Percentiles rank a stretch among this genome's conserved stretches.
These are phyloP conservation scores for Argentina silus DNA, from an alignment of 2,797 vertebrate species.

Conservation along the genomic window DNA sequence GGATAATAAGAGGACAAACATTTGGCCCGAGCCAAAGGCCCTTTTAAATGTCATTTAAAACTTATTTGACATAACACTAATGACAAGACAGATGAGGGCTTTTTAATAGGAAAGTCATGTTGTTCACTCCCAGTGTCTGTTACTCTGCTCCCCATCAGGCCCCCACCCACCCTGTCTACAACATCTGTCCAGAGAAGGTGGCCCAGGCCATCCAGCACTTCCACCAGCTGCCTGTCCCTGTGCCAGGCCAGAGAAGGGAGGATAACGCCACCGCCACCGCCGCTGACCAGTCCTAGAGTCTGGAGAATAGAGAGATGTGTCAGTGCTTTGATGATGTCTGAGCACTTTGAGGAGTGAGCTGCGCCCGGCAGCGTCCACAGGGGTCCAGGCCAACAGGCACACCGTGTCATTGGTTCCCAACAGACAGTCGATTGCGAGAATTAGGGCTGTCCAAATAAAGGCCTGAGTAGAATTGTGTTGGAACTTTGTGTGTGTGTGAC, in stretches of 20 bases:
- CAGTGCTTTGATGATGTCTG: not conserved
- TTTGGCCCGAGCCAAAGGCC: no score
- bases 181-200: conserved; percentile 93
- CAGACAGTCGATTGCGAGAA: conserved; percentile 24
- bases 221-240: conserved; percentile 79
- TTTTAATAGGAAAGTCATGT: not conserved
- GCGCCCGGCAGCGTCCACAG: conserved; percentile 16
- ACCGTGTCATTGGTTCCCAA: not conserved
- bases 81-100: no score
- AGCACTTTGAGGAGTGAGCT: conserved; percentile 22
- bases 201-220: conserved; percentile 86
- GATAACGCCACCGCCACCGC: conserved; percentile 2
- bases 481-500: conserved; percentile 17
- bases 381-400: not conserved
- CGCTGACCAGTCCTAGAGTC: conserved; percentile 24
- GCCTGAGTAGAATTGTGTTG: conserved; percentile 21
- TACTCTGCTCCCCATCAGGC: conserved; percentile 71
- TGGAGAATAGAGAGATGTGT: not conserved
- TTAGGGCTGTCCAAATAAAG: conserved; percentile 16
- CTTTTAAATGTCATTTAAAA: no score
- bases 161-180: conserved; percentile 94
- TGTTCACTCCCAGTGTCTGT: not conserved
- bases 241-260: not conserved
- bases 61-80: no score
- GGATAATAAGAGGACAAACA: no score